Base-by-base conservation (phyloP, 2,113 vertebrate genomes). In the Triplophysa tibetana region DNA sequence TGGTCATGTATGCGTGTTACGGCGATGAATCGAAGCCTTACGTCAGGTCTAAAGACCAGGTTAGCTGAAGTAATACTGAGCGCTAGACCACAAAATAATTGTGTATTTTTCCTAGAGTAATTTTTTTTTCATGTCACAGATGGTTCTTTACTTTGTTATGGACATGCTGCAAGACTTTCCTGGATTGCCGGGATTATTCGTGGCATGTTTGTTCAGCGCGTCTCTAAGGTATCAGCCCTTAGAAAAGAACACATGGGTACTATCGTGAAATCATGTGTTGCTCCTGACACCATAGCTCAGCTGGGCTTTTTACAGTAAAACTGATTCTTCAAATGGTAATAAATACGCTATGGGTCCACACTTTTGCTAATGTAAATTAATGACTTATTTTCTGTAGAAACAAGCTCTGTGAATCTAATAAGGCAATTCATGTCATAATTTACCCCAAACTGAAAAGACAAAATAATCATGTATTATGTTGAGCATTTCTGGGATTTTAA, bases 101-200 rank as follows among this genome's bases (percentile, higher is more conserved):
- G 11, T 48, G 12, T 19, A 16, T 11, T 41, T 19, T 64, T 6
- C 2, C 33, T 38, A 38, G 33, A 38, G n/a, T 7, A 14, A 43
- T 29, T 50, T 43, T 63, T 23, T 10, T 41, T 54, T 38, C 52
- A 5, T 8, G 17, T 58, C 65, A 12, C 87, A 98, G 97, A 91
- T 98, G 88, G 96, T 97, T 80, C 87, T 98, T 5, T 95, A 95
- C 82, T 99, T 99, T 10, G 96, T 98, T 83, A 97, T 98, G 95
- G 97, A 99, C 2, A 93, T 98, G 83, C 92, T 98, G 83, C 87
- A 80, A 61, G 93, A 83, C 66, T 85, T 95, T 14, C 96, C 96
- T 0, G 97, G 97, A 68, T 91, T 99, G 14, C 96, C 97, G 0
- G 97, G 97, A 41, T 95, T 99, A 67, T 99, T 99, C 2, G 92